Evolutionary conservation across 2,888 invertebrate genomes (phyloP).

Genomic region (Caenorhabditis auriculariae): DNA sequence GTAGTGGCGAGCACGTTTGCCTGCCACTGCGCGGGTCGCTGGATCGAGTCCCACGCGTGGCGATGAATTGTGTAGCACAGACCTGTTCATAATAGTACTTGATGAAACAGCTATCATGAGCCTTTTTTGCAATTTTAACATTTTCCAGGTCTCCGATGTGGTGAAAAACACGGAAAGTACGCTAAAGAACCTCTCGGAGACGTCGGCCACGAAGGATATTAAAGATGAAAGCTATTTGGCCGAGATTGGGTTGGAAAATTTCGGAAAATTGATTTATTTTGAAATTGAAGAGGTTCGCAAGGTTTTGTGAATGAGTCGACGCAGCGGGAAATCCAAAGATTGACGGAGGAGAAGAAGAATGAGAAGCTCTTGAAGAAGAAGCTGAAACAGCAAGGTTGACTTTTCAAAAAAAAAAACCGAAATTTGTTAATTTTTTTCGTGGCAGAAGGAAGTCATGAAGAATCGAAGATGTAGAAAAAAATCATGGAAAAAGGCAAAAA

Average conservation of each 20-base stretch:
- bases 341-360: constrained; percentile 51
- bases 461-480: too few relatives aligned
- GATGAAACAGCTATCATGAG: constrained; percentile 33
- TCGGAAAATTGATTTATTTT: not conserved
- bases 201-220: constrained; percentile 55
- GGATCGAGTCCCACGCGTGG: constrained; percentile 8
- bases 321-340: constrained; percentile 44
- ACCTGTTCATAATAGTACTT: constrained; percentile 31
- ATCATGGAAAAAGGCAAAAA: not conserved
- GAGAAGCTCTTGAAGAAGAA: constrained; percentile 59
- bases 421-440: not conserved
- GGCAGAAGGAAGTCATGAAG: not conserved
- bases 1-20: constrained; percentile 12
- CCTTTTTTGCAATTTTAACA: constrained; percentile 13
- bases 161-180: constrained; percentile 52
- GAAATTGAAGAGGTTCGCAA: constrained; percentile 36
- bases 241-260: constrained; percentile 24
- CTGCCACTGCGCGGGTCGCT: not conserved
- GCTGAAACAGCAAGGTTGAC: constrained; percentile 40
- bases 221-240: constrained; percentile 58
- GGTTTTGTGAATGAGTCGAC: constrained; percentile 36
- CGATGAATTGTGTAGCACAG: constrained; percentile 33
- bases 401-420: not conserved
- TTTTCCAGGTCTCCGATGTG: constrained; percentile 32
- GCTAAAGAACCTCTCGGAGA: constrained; percentile 50